Evolutionary conservation across 2,888 invertebrate genomes (phyloP).

Genomic region (Drosophila neutralis): DNA sequence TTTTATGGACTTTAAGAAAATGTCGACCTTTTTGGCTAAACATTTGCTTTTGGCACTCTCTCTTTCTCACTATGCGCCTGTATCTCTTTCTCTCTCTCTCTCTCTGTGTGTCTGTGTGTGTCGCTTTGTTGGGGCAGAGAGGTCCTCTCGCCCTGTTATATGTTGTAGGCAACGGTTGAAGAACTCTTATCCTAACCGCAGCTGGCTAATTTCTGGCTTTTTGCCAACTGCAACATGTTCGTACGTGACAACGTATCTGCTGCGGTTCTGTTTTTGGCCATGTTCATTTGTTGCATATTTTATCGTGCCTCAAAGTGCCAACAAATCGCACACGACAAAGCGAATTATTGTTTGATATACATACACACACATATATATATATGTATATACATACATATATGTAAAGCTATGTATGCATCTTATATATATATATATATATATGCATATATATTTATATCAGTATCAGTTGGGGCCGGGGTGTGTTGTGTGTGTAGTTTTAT

Average conservation of each 20-base stretch:
- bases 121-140: neutral
- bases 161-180: conserved; percentile 22
- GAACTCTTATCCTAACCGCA: conserved; percentile 47
- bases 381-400: neutral
- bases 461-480: neutral
- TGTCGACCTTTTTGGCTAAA: conserved; percentile 46
- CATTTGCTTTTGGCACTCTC: conserved; percentile 14
- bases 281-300: conserved; percentile 74
- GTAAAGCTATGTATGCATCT: neutral
- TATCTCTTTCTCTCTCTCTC: neutral
- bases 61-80: neutral
- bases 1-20: conserved; percentile 15
- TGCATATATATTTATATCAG: neutral
- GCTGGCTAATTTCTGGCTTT: conserved; percentile 68
- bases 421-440: neutral
- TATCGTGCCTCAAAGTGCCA: conserved; percentile 51
- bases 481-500: conserved; percentile 12
- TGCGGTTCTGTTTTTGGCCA: conserved; percentile 39
- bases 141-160: neutral
- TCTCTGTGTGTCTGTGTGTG: no score
- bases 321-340: conserved; percentile 56
- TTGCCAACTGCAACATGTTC: conserved; percentile 50
- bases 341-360: conserved; percentile 13
- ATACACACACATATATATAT: neutral
- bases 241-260: conserved; percentile 14